Evolutionary conservation across 1,140 invertebrate species (phyloP), one percentile per base, ranked within the genome.

Genomic region (Pogonomyrmex californicus): DNA sequence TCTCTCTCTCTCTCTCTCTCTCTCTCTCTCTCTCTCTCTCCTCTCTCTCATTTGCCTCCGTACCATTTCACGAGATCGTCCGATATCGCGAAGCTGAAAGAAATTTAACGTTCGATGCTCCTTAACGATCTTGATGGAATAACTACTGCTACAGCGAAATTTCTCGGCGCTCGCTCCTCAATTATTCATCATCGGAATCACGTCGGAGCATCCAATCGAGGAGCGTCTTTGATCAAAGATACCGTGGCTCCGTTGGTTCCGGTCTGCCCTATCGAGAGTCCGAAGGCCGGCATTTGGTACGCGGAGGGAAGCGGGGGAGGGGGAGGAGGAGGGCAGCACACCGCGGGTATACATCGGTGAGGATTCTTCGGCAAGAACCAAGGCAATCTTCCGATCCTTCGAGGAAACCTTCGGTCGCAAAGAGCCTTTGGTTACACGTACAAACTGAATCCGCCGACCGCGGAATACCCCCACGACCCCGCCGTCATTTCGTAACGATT

Each of bases 171-270:
- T 44, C 23, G 73, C 85, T 89, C 49, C 86, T 92, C 91, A 89
- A 93, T 93, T 93, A 93, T 93, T 93, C 91, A 90, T 92, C 86
- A 89, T 90, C 68, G 75, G 78, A 89, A 88, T 90, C 83, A 58
- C 85, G 88, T 79, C 71, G 58, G 78, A 86, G 89, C 86, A 85
- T 90, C 92, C 83, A 91, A 91, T 93, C 86, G 91, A 93, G 88
- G 6, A 90, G 63, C 66, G 83, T 82, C 91, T 92, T 90, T 90
- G 91, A 93, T 93, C 90, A 90, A 86, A 86, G 90, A 90, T 91
- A 86, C 87, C 88, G 62, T n/a, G 41, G 62, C 85, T 56, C 49
- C 62, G 33, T 41, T n/a, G 65, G 23, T 68, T 83, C 60, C 47
- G n/a, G 73, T 60, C 81, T 73, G 83, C 54, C 51, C 12, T 68